Evolutionary conservation across 2,113 vertebrate genomes (phyloP).

Genomic region (Steatornis caripensis): DNA sequence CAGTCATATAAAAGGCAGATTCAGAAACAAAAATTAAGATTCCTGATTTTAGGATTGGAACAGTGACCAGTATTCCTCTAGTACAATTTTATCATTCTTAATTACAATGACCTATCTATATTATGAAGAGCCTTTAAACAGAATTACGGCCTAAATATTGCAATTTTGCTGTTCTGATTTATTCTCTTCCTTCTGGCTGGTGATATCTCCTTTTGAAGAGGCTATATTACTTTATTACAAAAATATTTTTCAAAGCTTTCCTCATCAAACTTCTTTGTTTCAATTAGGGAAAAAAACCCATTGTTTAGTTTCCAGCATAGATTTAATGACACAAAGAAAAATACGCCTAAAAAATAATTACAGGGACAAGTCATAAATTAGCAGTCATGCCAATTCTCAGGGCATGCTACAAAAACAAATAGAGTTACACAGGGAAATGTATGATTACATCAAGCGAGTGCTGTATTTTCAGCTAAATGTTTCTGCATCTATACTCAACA

Average conservation of each 20-base stretch:
- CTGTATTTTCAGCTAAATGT: neutral
- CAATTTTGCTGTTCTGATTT: neutral
- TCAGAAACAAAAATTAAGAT: neutral
- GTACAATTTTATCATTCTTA: neutral
- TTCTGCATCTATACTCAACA: neutral
- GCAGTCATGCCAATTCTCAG: neutral
- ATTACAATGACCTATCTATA: neutral
- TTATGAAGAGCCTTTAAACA: neutral
- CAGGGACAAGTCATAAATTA: neutral
- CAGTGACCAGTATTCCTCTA: neutral
- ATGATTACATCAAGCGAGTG: neutral
- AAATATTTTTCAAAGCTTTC: conserved; percentile 12
- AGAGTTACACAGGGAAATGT: neutral
- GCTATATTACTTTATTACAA: neutral
- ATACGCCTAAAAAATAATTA: conserved; percentile 27
- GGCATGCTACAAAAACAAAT: neutral
- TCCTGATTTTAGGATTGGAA: neutral
- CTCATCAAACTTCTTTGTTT: neutral
- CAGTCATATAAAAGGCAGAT: neutral
- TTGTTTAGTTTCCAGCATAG: neutral
- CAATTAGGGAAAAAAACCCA: neutral
- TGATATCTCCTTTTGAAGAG: neutral
- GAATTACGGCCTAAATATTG: neutral
- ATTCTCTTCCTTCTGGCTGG: neutral
- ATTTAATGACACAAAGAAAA: conserved; percentile 37